Evolutionary conservation across 2,113 vertebrate genomes (phyloP).

Genomic region (Heptranchias perlo): DNA sequence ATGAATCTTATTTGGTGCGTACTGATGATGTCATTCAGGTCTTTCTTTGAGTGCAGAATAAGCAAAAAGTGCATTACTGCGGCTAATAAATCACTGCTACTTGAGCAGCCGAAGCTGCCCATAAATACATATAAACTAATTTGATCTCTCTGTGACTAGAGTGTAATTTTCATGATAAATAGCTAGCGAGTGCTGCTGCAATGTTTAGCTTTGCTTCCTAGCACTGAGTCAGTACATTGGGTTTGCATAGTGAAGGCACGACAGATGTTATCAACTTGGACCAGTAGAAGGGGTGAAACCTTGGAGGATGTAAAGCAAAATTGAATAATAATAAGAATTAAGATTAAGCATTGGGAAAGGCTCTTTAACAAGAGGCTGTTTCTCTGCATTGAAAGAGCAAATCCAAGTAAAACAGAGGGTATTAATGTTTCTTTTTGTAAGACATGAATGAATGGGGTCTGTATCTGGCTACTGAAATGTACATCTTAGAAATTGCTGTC

Average conservation of each 20-base stretch:
- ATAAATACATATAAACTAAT: slow-evolving; percentile 17
- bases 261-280: neutral
- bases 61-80: neutral
- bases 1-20: neutral
- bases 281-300: neutral
- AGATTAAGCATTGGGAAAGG: neutral
- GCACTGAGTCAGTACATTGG: neutral
- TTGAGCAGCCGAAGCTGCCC: neutral
- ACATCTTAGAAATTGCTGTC: neutral
- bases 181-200: neutral
- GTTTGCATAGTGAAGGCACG: neutral
- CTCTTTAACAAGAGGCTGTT: neutral
- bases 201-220: neutral
- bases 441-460: too few relatives aligned
- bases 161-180: slow-evolving; percentile 6
- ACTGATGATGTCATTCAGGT: neutral
- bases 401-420: neutral
- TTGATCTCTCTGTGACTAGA: neutral
- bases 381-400: neutral
- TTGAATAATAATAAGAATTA: neutral
- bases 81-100: neutral
- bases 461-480: neutral
- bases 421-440: too few relatives aligned
- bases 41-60: neutral
- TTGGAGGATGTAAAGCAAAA: neutral